A percentile compares a stretch with the other conserved stretches of the same genome.
Conservation (phyloP, 2,888 invertebrate genomes). For the Rhamphomyia laevipes region DNA sequence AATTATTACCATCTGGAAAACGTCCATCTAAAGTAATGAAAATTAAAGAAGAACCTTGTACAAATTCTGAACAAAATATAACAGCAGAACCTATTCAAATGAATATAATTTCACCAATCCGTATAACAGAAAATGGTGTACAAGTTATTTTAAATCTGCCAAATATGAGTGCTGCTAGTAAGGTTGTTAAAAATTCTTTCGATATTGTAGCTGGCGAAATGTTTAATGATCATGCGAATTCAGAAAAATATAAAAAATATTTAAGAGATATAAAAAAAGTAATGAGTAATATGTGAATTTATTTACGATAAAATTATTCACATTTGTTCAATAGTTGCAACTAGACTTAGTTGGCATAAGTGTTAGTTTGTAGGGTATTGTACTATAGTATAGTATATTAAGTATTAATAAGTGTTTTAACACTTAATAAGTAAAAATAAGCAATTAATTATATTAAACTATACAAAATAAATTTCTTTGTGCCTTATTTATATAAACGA, state of each 20-base stretch:
- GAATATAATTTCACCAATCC: background rate
- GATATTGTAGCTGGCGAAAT: background rate
- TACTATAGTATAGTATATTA: no score
- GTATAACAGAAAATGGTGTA: background rate
- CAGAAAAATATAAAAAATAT: background rate
- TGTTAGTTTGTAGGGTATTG: no score
- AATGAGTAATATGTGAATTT: no score
- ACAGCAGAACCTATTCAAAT: background rate
- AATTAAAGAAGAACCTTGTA: conserved; percentile 5
- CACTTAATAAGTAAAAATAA: no score
- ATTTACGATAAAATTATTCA: no score
- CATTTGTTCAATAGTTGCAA: no score
- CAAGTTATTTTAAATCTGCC: background rate
- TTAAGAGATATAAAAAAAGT: no score
- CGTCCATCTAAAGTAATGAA: background rate
- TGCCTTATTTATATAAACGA: no score
- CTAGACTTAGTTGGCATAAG: no score
- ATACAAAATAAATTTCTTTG: no score
- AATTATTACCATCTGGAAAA: background rate
- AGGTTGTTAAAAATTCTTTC: background rate
- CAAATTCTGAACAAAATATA: background rate
- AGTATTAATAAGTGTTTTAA: no score
- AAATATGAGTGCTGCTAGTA: background rate
- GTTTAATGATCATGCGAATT: background rate
- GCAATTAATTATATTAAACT: no score